Evolutionary conservation across 2,113 vertebrate genomes (phyloP), one percentile per base, ranked within the genome.

Genomic region (Melanotaenia duboulayi): DNA sequence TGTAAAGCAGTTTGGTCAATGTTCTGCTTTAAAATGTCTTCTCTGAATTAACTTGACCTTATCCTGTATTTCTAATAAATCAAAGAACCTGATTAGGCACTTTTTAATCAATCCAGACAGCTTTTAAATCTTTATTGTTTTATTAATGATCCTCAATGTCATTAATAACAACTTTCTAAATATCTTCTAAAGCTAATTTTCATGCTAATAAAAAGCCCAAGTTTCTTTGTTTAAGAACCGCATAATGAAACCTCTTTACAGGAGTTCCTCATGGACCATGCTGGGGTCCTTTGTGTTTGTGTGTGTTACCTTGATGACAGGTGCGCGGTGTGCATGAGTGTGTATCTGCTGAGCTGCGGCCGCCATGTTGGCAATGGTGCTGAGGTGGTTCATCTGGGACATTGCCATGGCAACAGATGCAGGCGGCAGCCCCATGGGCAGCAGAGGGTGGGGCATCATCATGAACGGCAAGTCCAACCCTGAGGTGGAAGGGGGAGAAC

Each of bases 331-430:
- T 23, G 82, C 88, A 9, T 89, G 85, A 24, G 87, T 91, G 84
- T 91, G 90, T 69, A 92, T 92, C 86, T 93, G 91, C 90, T 97
- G 96, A 44, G 95, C 95, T 5, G 96, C 96, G 23, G 95, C 96
- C 19, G 96, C 97, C 96, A 98, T 97, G 93, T 97, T 98, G 74
- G 96, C 96, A 71, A 98, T 96, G 59, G 96, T 98, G 90, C 93
- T 98, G 89, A 99, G 96, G 90, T 99, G 97, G 92, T 97, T 98
- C 97, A 98, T 99, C 94, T 98, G 97, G 39, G 96, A 98, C 97
- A 99, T 97, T 63, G 97, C 97, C 97, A 99, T 97, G 80, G 97
- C 96, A 46, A 99, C 97, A 4, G 97, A 98, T 6, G 96, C 96
- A 0, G 96, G 97, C 74, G 97, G 97, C 90, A 99, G 92, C 73